phyloP scores from a whole-genome alignment of 2,888 invertebrate genomes.

The Drosophila gaucha region DNA sequence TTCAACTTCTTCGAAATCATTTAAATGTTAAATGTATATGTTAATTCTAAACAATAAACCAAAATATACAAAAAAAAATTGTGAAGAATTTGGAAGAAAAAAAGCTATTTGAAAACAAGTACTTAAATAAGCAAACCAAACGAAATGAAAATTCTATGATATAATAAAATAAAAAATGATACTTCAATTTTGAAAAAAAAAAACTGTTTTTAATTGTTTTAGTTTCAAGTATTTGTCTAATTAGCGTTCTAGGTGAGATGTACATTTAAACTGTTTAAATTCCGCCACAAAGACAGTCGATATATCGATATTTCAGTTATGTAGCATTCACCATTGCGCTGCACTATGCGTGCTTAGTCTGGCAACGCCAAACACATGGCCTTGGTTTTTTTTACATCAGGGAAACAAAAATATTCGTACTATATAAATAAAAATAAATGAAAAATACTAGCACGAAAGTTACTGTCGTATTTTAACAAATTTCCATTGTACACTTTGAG shows the following conservation, averaged over 20 bases:
- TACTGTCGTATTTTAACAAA: background rate
- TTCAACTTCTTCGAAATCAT: constrained; percentile 65
- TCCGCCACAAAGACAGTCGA: background rate
- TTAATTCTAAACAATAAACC: constrained; percentile 75
- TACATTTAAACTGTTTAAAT: background rate
- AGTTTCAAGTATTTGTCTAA: constrained; percentile 18
- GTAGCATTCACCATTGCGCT: constrained; percentile 22
- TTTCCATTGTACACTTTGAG: background rate
- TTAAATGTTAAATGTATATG: constrained; percentile 79
- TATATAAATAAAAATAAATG: constrained; percentile 17
- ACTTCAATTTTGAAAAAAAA: constrained; percentile 57
- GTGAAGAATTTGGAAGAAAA: constrained; percentile 44
- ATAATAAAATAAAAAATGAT: constrained; percentile 71
- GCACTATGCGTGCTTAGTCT: background rate
- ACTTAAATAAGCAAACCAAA: constrained; percentile 60
- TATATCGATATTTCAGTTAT: background rate
- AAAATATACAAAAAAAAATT: constrained; percentile 26
- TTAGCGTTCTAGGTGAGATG: background rate
- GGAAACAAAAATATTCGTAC: constrained; percentile 18
- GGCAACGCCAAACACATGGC: constrained; percentile 32
- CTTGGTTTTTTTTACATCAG: constrained; percentile 18
- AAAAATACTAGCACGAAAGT: constrained; percentile 9
- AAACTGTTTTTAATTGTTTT: background rate
- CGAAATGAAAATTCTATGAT: constrained; percentile 73
- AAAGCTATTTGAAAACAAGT: constrained; percentile 54